Base-by-base conservation (phyloP, 2,888 invertebrate species). In the Nomada lathburiana region DNA sequence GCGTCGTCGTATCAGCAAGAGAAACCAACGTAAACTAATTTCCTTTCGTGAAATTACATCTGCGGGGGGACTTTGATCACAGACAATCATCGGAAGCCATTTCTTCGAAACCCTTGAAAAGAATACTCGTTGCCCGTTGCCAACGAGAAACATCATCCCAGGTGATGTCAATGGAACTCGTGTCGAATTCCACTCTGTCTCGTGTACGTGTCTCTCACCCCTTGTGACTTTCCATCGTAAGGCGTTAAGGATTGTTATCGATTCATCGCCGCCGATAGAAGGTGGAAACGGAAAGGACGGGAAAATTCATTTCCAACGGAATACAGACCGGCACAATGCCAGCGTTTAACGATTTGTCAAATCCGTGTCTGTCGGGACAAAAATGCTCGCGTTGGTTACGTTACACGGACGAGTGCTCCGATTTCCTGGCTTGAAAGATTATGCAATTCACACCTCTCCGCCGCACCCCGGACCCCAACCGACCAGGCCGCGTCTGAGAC, bases 71-170 rank as follows among this genome's bases (percentile, higher is more conserved):
- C 65, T 67, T 65, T 64, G 69, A 83, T 85, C 60, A 68, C 59
- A 74, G 57, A 63, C 74, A 76, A 85, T 85, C 80, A 70, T 74
- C 69, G 53, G 87, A 87, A 87, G 71, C 83, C 87, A 67, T 72
- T 63, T 23, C 63, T 50, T 47, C 44, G 85, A 84, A 82, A 64
- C 84, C 84, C 59, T 73, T 77, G 78, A 73, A 76, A 71, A 70
- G 71, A 76, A 71, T 76, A 59, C 44, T 55, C 50, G 42, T 62
- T 18, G 29, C n/a, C 64, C 52, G 29, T 57, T 72, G 36, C 50
- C 52, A 62, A 36, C 53, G 50, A 44, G 67, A 50, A 79, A 70
- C 65, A n/a, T 60, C 42, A 64, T 42, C 59, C 80, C 60, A 26
- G 9, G 26, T 44, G 57, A 44, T 52, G 70, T 36, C 52, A 53